A percentile compares a stretch with the other conserved stretches of the same genome.
Evolutionary conservation across 1,140 invertebrate species (phyloP).

Genomic region (Procambarus clarkii): DNA sequence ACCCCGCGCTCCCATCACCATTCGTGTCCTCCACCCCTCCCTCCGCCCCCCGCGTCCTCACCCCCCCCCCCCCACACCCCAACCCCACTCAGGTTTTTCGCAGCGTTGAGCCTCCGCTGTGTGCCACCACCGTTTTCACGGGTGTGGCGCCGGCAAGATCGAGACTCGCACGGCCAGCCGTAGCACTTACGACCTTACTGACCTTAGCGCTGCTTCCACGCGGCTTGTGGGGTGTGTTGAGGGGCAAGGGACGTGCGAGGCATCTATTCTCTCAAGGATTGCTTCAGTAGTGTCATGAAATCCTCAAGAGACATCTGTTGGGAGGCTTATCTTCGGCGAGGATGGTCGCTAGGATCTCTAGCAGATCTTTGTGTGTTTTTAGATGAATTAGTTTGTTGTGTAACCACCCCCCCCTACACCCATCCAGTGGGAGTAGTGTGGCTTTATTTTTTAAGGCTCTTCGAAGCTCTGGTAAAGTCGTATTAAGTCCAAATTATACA

Average conservation of each 20-base stretch:
- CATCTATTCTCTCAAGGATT: slow-evolving; percentile 24
- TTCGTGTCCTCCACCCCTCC: not conserved
- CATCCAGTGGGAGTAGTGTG: no score
- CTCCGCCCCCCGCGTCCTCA: not conserved
- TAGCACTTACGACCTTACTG: slow-evolving; percentile 14
- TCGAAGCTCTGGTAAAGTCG: no score
- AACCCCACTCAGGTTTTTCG: not conserved
- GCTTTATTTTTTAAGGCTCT: no score
- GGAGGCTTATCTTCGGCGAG: not conserved
- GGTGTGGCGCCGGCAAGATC: not conserved
- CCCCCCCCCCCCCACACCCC: not conserved
- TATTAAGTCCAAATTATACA: no score
- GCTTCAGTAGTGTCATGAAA: slow-evolving; percentile 34
- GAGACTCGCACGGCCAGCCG: not conserved
- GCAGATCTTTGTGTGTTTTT: no score
- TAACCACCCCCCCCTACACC: no score
- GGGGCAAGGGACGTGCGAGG: not conserved
- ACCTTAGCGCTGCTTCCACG: not conserved
- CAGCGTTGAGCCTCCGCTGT: slow-evolving; percentile 18
- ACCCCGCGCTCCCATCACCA: not conserved
- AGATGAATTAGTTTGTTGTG: no score
- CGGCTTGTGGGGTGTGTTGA: not conserved
- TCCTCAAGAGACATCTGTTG: slow-evolving; percentile 12
- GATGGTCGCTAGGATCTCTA: no score
- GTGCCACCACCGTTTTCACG: slow-evolving; percentile 5